phyloP scores from a whole-genome alignment of 2,113 vertebrate species.

The Neolamprologus hecqui region DNA sequence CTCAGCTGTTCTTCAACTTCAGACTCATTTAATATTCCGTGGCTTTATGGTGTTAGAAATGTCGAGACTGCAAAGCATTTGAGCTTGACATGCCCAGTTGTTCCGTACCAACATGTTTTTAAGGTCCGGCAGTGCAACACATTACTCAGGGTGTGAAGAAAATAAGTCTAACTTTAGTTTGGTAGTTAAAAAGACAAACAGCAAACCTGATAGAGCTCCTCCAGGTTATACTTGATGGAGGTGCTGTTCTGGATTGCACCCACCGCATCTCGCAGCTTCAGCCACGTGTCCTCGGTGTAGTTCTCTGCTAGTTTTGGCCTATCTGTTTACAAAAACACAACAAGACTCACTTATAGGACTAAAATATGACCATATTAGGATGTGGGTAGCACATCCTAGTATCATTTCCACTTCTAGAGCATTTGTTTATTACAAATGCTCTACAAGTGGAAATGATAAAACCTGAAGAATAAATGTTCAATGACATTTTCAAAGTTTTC shows the following conservation, averaged over 20 bases:
- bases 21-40: background rate
- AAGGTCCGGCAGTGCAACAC: background rate
- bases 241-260: slow-evolving; percentile 98
- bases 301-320: slow-evolving; percentile 97
- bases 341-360: background rate
- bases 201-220: slow-evolving; percentile 94
- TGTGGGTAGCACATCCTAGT: background rate
- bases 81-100: background rate
- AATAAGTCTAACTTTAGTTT: background rate
- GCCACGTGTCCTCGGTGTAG: slow-evolving; percentile 97
- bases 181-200: background rate
- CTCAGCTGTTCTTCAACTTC: background rate
- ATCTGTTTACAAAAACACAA: slow-evolving; percentile 70
- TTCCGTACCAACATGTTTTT: background rate
- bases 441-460: background rate
- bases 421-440: background rate
- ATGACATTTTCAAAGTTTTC: background rate
- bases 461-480: background rate
- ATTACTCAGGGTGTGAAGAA: background rate
- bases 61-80: background rate
- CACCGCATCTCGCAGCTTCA: slow-evolving; percentile 94
- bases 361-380: background rate
- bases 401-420: background rate
- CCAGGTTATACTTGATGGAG: slow-evolving; percentile 97
- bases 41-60: background rate